Percentiles rank a stretch among this genome's conserved stretches.
Conservation (phyloP, 2,113 vertebrate species). For the Solea solea region DNA sequence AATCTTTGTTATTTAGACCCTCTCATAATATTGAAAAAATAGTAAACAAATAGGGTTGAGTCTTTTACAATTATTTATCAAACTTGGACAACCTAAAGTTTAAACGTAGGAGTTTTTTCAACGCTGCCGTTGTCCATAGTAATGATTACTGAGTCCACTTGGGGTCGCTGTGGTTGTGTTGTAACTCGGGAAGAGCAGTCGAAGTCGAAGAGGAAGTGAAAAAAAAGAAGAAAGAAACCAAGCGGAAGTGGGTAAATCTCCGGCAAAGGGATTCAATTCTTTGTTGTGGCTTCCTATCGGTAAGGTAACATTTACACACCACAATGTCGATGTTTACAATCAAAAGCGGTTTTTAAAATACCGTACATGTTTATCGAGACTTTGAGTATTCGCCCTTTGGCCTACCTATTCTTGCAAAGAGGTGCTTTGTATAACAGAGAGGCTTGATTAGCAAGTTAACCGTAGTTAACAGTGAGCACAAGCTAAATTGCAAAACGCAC, state of each 20-base stretch:
- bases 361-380: too few relatives aligned
- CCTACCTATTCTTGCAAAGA: too few relatives aligned
- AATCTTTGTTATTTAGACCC: too few relatives aligned
- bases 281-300: background rate
- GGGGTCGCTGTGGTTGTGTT: slow-evolving; percentile 5
- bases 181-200: too few relatives aligned
- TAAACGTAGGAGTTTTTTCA: too few relatives aligned
- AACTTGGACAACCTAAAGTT: too few relatives aligned
- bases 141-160: background rate
- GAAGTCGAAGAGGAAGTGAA: background rate
- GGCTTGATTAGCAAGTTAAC: background rate
- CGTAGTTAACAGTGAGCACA: slow-evolving; percentile 1
- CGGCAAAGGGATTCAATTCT: background rate
- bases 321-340: rapidly evolving
- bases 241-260: slow-evolving; percentile 32
- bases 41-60: too few relatives aligned
- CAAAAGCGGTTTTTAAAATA: too few relatives aligned
- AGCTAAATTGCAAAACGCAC: background rate
- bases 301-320: background rate
- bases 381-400: too few relatives aligned
- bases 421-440: slow-evolving; percentile 8
- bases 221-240: background rate
- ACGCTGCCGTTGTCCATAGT: background rate
- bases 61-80: too few relatives aligned
- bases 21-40: too few relatives aligned